Base-by-base conservation (phyloP, 2,113 vertebrate species). In the Psettodes erumei region DNA sequence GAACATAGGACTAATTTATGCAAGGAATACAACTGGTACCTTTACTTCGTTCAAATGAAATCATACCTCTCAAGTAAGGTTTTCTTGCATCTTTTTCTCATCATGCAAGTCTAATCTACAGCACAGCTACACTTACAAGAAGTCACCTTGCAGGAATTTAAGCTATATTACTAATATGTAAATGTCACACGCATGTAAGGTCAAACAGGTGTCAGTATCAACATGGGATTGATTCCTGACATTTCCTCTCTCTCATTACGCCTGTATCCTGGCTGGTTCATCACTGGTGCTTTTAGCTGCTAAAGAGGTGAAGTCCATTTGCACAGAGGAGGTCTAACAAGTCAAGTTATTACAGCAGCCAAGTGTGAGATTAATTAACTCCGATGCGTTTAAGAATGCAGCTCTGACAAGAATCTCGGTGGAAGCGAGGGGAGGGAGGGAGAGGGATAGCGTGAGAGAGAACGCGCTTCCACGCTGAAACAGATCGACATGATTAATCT, bases 361-460 rank as follows among this genome's bases (percentile, higher is more conserved):
- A 80, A 93, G 89, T 89, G 86, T 90, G 86, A 90, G 92, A 92
- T 93, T 93, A 92, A 95, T 95, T 91, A 94, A 93, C 86, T 92
- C 80, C 77, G 67, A 75, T 80, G 73, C 63, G 75, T 93, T 93
- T 92, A 93, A 86, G 82, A 88, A 90, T 77, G 71, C 56, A 48
- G 48, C 65, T 76, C 77, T 45, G 59, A 84, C 63, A 60, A 88
- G 71, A 71, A 82, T 84, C 81, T 83, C 18, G 15, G 23, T 40
- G 40, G 59, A 55, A 19, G 51, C 19, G 30, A 6, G 40, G 8
- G 38, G 38, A 35, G 42, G 8, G 55, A 35, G 50, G 13, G 23
- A 50, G 37, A 30, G 55, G 59, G 38, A 1, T 16, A 8, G 68
- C 56, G 54, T 23, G 32, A 33, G 45, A 55, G 43, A 50, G 74